These are phyloP conservation scores for Mallotus villosus DNA, from an alignment of 2,797 vertebrate genomes.

Conservation along the genomic window DNA sequence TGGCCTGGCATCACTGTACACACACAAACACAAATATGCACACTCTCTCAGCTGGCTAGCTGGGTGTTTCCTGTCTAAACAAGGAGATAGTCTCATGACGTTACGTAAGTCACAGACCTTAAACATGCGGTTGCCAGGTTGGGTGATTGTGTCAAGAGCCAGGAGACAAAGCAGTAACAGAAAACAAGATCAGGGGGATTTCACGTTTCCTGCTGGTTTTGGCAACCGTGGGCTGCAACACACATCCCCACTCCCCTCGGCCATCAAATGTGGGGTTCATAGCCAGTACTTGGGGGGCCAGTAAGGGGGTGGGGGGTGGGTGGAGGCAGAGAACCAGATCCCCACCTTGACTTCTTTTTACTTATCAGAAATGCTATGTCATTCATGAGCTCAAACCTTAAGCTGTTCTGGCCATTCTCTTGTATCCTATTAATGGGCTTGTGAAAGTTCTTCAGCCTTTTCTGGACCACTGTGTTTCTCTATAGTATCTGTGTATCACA, in stretches of 20 bases:
- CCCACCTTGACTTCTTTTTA: not conserved
- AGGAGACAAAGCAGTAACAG: not conserved
- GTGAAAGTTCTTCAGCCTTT: too few species aligned
- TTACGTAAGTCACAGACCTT: not conserved
- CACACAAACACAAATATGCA: not conserved
- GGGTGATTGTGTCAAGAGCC: too few species aligned
- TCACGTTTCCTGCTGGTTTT: constrained; percentile 7
- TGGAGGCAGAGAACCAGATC: not conserved
- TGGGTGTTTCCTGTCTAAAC: not conserved
- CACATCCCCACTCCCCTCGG: not conserved
- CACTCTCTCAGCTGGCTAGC: too few species aligned
- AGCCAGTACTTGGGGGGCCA: not conserved
- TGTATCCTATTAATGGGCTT: not conserved
- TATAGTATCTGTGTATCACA: not conserved
- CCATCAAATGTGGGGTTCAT: not conserved
- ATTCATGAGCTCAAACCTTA: too few species aligned
- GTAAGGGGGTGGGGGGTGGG: not conserved
- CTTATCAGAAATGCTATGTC: too few species aligned
- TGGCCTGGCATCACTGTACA: too few species aligned
- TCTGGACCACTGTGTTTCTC: too few species aligned
- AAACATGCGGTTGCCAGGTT: not conserved
- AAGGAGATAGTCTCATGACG: not conserved
- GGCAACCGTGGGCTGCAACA: too few species aligned
- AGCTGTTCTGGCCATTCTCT: too few species aligned
- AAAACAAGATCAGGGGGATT: not conserved